A percentile compares a stretch with the other conserved stretches of the same genome.
These are phyloP conservation scores for Atractosteus spatula DNA, from an alignment of 2,113 vertebrate species.

Conservation along the genomic window DNA sequence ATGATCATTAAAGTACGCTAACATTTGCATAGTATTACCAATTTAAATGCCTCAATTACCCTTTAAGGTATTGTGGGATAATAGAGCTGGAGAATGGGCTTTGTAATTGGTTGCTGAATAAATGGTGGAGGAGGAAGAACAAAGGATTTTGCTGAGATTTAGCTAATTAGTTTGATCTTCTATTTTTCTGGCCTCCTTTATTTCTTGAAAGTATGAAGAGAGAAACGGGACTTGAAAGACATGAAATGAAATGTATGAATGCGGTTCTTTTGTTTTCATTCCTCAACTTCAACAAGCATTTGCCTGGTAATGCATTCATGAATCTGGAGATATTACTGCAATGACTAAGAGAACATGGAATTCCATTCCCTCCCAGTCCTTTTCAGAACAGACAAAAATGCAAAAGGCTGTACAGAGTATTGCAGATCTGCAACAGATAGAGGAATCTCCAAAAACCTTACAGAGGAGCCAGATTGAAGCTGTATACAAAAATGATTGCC, in stretches of 20 bases:
- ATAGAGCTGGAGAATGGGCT: neutral
- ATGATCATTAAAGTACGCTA: conserved; percentile 10
- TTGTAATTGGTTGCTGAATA: conserved; percentile 9
- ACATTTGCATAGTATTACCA: conserved; percentile 19
- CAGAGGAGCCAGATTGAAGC: too few relatives aligned
- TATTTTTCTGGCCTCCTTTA: neutral
- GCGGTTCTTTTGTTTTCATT: neutral
- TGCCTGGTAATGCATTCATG: neutral
- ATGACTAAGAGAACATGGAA: neutral
- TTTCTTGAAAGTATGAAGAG: neutral
- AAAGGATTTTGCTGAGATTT: conserved; percentile 3
- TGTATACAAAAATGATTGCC: too few relatives aligned
- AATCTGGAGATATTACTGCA: neutral
- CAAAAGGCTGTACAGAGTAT: neutral
- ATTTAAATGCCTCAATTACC: conserved; percentile 14
- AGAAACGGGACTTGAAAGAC: neutral
- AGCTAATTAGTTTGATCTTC: conserved; percentile 15
- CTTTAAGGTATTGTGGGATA: conserved; percentile 1
- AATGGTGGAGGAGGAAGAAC: conserved; percentile 4
- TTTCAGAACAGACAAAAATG: neutral
- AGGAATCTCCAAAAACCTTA: too few relatives aligned
- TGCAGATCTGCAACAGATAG: too few relatives aligned
- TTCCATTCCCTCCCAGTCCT: neutral
- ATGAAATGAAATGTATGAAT: neutral
- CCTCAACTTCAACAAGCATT: neutral